Base-by-base conservation (phyloP, 2,888 invertebrate species). In the Dorcus parallelipipedus region DNA sequence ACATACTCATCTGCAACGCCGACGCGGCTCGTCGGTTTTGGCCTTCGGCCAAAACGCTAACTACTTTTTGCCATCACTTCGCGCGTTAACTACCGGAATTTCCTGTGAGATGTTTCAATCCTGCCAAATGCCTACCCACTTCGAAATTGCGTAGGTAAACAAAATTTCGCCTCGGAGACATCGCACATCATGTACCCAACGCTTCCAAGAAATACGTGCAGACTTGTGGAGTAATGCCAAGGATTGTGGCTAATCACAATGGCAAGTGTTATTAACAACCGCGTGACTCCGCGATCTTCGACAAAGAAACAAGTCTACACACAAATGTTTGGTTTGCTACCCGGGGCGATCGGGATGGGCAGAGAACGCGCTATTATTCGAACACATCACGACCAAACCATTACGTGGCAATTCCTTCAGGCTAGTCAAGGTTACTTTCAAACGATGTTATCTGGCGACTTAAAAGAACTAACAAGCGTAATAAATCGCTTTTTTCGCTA, bases 41-140 rank as follows among this genome's bases (percentile, higher is more conserved):
- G 63, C 61, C 54, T 59, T 51, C 55, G 58, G 59, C 63, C 63
- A 64, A 61, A 33, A 58, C 23, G 33, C 43, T 57, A 62, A 60
- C 62, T 58, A 45, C 58, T 55, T 55, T 45, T 45, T 45, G 23
- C 45, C 45, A 45, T 45, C 45, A 38, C 43, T 64, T 60, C 61
- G 59, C 61, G 59, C 62, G 62, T 59, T 62, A 62, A 62, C 65
- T 62, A 63, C 65, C 63, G 67, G 67, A 68, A 68, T 66, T 67
- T 68, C 68, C 68, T 67, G 61, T 67, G 65, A 66, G 58, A 63
- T 54, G 56, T 39, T 49, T 51, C 50, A 38, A 45, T 45, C 45
- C 14, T 45, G 45, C 45, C 45, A 45, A 45, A 45, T 23, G 45
- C 23, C 23, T 45, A 45, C 23, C 17, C 26, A 33, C 26, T 33